These are phyloP conservation scores for Microctonus aethiopoides DNA, from an alignment of 2,888 invertebrate species.

Conservation along the genomic window DNA sequence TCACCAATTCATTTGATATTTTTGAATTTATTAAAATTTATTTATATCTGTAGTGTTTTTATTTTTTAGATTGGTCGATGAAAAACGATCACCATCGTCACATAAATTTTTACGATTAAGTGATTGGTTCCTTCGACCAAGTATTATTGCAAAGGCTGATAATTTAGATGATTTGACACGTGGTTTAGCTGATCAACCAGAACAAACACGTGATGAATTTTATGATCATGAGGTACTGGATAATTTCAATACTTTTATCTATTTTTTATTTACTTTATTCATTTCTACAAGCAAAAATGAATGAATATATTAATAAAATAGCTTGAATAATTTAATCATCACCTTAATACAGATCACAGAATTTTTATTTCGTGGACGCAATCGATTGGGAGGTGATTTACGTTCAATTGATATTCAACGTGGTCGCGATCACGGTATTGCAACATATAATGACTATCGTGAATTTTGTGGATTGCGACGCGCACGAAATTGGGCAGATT, in stretches of 20 bases:
- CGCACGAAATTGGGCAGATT: constrained; percentile 74
- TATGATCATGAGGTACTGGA: constrained; percentile 78
- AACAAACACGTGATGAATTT: constrained; percentile 81
- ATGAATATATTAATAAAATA: background rate
- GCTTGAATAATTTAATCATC: background rate
- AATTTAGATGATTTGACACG: constrained; percentile 80
- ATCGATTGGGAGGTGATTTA: constrained; percentile 82
- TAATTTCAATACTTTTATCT: constrained; percentile 65
- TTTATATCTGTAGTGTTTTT: constrained; percentile 22
- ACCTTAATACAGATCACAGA: constrained; percentile 72
- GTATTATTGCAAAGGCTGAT: constrained; percentile 73
- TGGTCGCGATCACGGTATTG: constrained; percentile 87
- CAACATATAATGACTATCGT: constrained; percentile 81
- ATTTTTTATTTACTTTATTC: background rate
- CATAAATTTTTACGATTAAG: constrained; percentile 74
- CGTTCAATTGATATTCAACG: constrained; percentile 87
- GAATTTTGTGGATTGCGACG: constrained; percentile 79
- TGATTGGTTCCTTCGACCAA: constrained; percentile 78
- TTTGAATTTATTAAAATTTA: background rate
- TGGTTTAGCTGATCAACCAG: constrained; percentile 81
- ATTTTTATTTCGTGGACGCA: constrained; percentile 76
- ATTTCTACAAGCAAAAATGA: background rate
- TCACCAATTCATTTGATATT: background rate
- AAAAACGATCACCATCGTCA: constrained; percentile 68
- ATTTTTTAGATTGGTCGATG: constrained; percentile 71